These are phyloP conservation scores for Stenoptilia bipunctidactyla DNA, from an alignment of 2,888 invertebrate species.

Conservation along the genomic window DNA sequence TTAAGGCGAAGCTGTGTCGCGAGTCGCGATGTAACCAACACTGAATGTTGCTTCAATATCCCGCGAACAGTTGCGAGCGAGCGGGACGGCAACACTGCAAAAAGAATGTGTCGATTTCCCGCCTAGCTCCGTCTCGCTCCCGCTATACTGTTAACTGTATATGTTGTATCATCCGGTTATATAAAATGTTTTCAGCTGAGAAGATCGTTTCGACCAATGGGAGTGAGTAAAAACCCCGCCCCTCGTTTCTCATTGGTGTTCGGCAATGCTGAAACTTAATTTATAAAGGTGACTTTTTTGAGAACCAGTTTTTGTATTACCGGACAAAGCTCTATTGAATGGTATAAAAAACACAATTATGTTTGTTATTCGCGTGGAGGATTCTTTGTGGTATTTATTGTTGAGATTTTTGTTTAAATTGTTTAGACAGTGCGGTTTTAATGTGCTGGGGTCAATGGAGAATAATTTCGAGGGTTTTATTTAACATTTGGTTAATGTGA, in stretches of 20 bases:
- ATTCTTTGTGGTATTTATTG: conserved; percentile 42
- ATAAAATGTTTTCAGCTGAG: conserved; percentile 66
- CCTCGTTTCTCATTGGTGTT: conserved; percentile 40
- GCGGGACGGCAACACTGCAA: conserved; percentile 40
- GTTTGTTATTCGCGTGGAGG: conserved; percentile 44
- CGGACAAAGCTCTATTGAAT: conserved; percentile 60
- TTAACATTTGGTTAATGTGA: no score
- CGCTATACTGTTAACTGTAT: conserved; percentile 63
- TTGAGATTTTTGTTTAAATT: conserved; percentile 40
- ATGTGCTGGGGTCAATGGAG: conserved; percentile 6
- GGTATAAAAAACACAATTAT: conserved; percentile 65
- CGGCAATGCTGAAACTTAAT: conserved; percentile 57
- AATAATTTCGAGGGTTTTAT: background rate
- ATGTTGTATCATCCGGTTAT: conserved; percentile 70
- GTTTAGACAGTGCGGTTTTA: conserved; percentile 32
- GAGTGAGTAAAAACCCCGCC: conserved; percentile 33
- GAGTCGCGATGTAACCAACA: conserved; percentile 46
- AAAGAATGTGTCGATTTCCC: conserved; percentile 59
- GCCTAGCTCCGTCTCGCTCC: conserved; percentile 40
- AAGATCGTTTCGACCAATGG: conserved; percentile 41
- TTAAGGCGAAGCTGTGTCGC: conserved; percentile 38
- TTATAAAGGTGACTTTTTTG: conserved; percentile 69
- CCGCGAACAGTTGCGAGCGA: conserved; percentile 45
- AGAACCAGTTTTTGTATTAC: conserved; percentile 43
- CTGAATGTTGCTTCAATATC: conserved; percentile 57